Base-by-base conservation (phyloP, 2,888 invertebrate genomes). In the Gymnosoma rotundatum region DNA sequence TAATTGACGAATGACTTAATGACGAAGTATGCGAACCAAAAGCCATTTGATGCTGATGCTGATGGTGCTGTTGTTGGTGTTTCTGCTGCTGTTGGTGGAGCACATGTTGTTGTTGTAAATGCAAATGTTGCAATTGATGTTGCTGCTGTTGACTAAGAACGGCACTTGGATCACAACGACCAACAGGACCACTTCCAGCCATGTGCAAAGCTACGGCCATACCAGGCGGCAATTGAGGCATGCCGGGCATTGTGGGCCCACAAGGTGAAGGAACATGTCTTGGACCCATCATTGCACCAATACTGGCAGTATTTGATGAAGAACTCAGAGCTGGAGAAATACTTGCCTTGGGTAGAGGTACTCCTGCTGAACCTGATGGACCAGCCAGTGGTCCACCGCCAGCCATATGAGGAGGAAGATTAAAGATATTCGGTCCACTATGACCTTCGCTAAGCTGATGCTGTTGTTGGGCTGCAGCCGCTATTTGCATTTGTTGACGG, bases 401-500 rank as follows among this genome's bases (percentile, higher is more conserved):
- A 10, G 80, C 73, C 76, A 90, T 87, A 83, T 90, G 90, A n/a
- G 90, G 86, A 50, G 92, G 92, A 75, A 92, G 86, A 86, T 91
- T 91, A 76, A 92, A 92, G 89, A 93, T 87, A 91, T 93, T 88
- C 89, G 94, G 93, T 48, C 88, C 87, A 94, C 93, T 90, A n/a
- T 84, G 84, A 10, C 52, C 54, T 1, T 88, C 88, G 18, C 90
- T 89, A 79, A 90, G 91, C 85, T 91, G 91, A 32, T 88, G 88
- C 61, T 91, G 91, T n/a, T 88, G 88, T 64, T 88, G 88, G 87
- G 94, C 93, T 12, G 94, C 95, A 7, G 95, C 95, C 0, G 96
- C 96, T 91, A 92, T 91, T 89, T 93, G 92, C 96, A 97, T 96
- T 92, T 97, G 97, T 87, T 97, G 97, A 69, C 97, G 94, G 79